Conservation (phyloP, 2,113 vertebrate species). For the Oriolus oriolus region DNA sequence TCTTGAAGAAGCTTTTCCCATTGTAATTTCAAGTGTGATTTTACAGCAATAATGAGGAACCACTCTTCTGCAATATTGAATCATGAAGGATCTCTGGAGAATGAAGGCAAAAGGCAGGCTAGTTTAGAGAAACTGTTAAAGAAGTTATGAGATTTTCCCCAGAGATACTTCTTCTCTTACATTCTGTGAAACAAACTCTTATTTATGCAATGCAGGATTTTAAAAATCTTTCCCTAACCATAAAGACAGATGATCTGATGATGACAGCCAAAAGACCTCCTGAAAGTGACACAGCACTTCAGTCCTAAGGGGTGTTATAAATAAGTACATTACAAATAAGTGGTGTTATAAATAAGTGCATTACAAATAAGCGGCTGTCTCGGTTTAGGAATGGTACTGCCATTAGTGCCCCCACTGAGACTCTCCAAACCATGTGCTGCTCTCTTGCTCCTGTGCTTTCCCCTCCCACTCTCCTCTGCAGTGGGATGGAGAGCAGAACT, state of each 20-base stretch:
- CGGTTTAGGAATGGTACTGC: not conserved
- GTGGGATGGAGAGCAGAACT: not conserved
- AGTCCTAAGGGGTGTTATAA: not conserved
- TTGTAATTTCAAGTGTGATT: not conserved
- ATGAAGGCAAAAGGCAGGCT: not conserved
- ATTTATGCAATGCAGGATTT: not conserved
- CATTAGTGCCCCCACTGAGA: not conserved
- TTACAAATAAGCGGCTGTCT: not conserved
- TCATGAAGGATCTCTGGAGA: not conserved
- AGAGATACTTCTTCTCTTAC: not conserved
- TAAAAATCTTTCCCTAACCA: not conserved
- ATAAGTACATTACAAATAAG: not conserved
- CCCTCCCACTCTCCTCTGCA: not conserved
- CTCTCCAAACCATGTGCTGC: not conserved
- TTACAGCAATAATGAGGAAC: not conserved
- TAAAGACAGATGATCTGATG: not conserved
- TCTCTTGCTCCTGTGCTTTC: not conserved
- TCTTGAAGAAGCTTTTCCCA: not conserved
- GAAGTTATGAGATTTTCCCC: not conserved
- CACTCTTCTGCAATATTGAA: not conserved
- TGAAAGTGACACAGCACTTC: not conserved
- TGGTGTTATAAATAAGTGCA: not conserved
- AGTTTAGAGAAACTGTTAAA: not conserved
- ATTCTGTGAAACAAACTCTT: slow-evolving; percentile 1
- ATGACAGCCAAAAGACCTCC: not conserved